Evolutionary conservation across 2,888 invertebrate genomes (phyloP), one percentile per base, ranked within the genome.

Genomic region (Torymus tubicola): DNA sequence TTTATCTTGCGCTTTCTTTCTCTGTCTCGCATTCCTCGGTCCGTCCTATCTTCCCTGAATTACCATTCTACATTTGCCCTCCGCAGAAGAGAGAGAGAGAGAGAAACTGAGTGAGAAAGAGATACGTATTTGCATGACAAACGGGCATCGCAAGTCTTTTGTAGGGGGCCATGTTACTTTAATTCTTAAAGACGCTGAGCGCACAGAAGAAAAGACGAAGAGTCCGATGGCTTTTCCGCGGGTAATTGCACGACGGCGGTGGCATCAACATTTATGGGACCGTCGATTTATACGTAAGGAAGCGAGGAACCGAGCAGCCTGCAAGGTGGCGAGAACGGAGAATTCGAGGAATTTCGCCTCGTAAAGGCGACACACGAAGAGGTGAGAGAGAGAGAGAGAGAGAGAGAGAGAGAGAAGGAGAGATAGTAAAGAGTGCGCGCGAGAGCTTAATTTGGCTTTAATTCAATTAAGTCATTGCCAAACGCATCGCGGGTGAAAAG

Each of bases 241-340:
- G 67, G 63, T 68, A 76, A 76, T 76, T 76, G 76, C 76, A 8
- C 31, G 31, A 8, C 31, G 31, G 31, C 31, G 31, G 31, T 31
- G 61, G 61, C 69, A 76, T 76, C 76, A 76, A 76, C 76, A 76
- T 76, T 76, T 76, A 69, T 69, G 76, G 75, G 64, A 8, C 52
- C 70, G 68, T 73, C 73, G 73, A 73, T 73, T 73, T 73, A 80
- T 76, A 64, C 72, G 80, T 53, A 61, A 68, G 70, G 31, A 31
- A 58, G 64, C 3, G 55, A 64, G 58, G 57, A 58, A 67, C 72
- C 11, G 18, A 18, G 65, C 64, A 70, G 61, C 14, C 58, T n/a
- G 53, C 53, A 63, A 67, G 52, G 74, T n/a, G 57, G 58, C 69
- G 58, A 55, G 77, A 1, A 16, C 69, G 58, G 71, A 24, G 71